phyloP scores from a whole-genome alignment of 2,888 invertebrate genomes.

The Acronicta aceris region DNA sequence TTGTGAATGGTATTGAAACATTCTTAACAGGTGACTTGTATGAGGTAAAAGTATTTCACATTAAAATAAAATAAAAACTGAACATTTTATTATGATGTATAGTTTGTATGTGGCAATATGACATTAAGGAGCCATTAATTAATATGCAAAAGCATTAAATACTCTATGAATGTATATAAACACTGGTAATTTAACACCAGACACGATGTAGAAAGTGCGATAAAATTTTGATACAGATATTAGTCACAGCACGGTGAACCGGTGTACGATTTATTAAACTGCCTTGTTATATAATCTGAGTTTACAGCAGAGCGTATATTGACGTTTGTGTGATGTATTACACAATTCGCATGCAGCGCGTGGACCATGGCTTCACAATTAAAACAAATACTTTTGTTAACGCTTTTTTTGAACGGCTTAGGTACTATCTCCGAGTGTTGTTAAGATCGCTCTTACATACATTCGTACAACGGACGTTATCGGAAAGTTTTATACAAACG shows the following conservation, averaged over 20 bases:
- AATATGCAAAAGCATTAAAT: constrained; percentile 38
- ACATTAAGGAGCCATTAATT: constrained; percentile 36
- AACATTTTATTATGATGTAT: constrained; percentile 2
- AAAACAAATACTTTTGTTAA: constrained; percentile 13
- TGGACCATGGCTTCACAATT: constrained; percentile 7
- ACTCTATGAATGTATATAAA: constrained; percentile 34
- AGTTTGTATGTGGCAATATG: neutral
- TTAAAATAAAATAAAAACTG: constrained; percentile 5
- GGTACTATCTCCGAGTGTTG: neutral
- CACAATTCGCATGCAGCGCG: constrained; percentile 5
- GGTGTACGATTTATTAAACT: constrained; percentile 35
- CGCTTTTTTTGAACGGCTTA: neutral
- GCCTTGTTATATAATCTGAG: constrained; percentile 40
- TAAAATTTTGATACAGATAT: constrained; percentile 55
- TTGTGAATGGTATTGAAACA: constrained; percentile 11
- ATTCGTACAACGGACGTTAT: neutral
- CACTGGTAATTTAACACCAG: constrained; percentile 47
- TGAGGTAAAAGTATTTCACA: constrained; percentile 8
- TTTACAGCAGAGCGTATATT: constrained; percentile 27
- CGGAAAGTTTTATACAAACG: constrained; percentile 1
- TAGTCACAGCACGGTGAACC: constrained; percentile 43
- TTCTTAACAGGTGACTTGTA: constrained; percentile 1
- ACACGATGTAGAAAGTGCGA: constrained; percentile 55
- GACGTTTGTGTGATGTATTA: constrained; percentile 13
- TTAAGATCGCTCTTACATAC: neutral